Evolutionary conservation across 2,888 invertebrate species (phyloP), one percentile per base, ranked within the genome.

Genomic region (Disparrhopalites patrizii): DNA sequence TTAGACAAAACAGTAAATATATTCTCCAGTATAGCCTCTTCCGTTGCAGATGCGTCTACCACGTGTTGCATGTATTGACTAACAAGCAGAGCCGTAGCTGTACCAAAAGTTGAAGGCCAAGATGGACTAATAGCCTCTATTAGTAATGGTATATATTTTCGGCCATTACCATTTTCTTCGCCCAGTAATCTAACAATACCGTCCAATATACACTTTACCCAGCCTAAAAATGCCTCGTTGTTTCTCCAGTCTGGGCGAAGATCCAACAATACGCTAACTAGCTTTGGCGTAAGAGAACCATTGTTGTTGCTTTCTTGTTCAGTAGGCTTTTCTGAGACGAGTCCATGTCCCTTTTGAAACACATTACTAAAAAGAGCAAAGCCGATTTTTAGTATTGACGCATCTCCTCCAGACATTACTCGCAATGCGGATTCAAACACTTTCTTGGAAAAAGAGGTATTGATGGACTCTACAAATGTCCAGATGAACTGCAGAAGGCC

Each of bases 401-500:
- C 36, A 38, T 75, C 73, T 1, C 75, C 75, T 47, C 73, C 73
- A 3, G 73, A 73, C 69, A 73, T 69, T 10, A 75, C 75, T 2
- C 75, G 69, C 18, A 75, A 65, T 28, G 71, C 68, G n/a, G 68
- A 66, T 68, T 75, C 75, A 54, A 68, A 73, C 1, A 75, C 50
- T 47, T 73, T 73, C 38, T 75, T 72, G 4, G 71, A 68, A 30
- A 70, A 69, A 18, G 65, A 36, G 31, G 67, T 33, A 10, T 71
- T 65, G n/a, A 75, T 65, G n/a, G 36, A 57, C 30, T 66, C 51
- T 13, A 73, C 62, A n/a, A 61, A 57, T 18, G 64, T 66, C 72
- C 73, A 75, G 23, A 64, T 64, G 28, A 66, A 65, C 18, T 69
- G 65, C 23, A 75, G 62, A 3, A 75, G 62, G 13, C 69, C 61